Evolutionary conservation across 2,888 invertebrate genomes (phyloP), one percentile per base, ranked within the genome.

Genomic region (Phalera bucephala): DNA sequence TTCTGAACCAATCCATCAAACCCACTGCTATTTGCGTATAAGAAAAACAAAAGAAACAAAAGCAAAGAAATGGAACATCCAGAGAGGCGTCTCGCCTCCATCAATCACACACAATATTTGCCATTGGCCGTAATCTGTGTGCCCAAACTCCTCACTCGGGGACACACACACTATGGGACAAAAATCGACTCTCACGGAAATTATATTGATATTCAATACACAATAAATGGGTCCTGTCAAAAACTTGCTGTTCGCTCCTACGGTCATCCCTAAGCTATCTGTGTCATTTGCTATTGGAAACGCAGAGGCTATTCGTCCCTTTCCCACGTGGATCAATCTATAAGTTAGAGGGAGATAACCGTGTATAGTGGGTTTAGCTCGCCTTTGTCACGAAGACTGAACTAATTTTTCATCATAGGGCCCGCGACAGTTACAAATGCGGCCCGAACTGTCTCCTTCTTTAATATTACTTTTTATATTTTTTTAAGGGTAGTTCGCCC

Each of bases 401-500:
- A 85, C 88, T 88, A 90, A 90, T 90, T 90, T 90, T 90, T 90
- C 90, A 90, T 90, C 89, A 90, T 90, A 90, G 90, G 85, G 84
- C 81, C 80, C 80, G 67, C 80, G 90, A 90, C 90, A 90, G 89
- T 87, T 81, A 90, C 89, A 90, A 90, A 90, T 90, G 86, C 73
- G 72, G 73, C 79, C 80, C 86, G 84, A 90, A 90, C 89, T 87
- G 90, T 90, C 90, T 87, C 81, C 80, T 89, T 88, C 90, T 90
- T 90, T 89, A 89, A 89, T 90, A 90, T 89, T 90, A 90, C 87
- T 88, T 90, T 88, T 89, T 86, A 80, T 79, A 72, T 84, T 70
- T 76, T 75, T 85, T 86, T 80, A 86, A 87, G 87, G 88, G 88
- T 86, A 84, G 81, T 76, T 74, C 80, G 72, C 85, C 87, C 87